phyloP scores from a whole-genome alignment of 1,140 invertebrate genomes.

The Aleiodes sp. region DNA sequence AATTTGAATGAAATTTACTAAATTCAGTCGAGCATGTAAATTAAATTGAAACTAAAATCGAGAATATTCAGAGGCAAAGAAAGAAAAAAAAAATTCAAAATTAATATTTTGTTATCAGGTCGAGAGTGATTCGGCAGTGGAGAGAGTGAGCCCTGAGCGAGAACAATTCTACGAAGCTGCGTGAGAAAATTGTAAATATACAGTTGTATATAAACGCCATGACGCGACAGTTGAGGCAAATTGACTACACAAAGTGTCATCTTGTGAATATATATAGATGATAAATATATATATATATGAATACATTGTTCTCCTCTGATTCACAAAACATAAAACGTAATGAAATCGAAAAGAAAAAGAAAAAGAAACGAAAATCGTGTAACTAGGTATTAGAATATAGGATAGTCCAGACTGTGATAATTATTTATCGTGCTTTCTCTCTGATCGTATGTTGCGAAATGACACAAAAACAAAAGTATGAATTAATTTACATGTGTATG shows the following conservation, averaged over 20 bases:
- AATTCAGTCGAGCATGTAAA: not conserved
- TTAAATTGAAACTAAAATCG: not conserved
- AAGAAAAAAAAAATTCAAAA: conserved; percentile 11
- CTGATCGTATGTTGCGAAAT: conserved; percentile 17
- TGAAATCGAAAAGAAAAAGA: not conserved
- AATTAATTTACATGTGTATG: not conserved
- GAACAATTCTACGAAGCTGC: conserved; percentile 13
- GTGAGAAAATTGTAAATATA: conserved; percentile 17
- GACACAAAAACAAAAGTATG: not conserved
- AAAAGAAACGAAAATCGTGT: conserved; percentile 16
- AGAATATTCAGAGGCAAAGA: not conserved
- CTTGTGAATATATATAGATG: not conserved
- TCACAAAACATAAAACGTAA: not conserved
- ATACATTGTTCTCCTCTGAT: not conserved
- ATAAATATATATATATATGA: too few species aligned
- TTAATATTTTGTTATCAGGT: conserved; percentile 21
- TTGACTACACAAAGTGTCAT: not conserved
- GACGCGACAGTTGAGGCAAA: not conserved
- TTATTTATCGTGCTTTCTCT: conserved; percentile 55
- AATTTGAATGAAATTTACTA: not conserved
- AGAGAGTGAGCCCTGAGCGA: conserved; percentile 12
- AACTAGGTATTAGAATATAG: conserved; percentile 41
- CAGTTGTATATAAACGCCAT: conserved; percentile 11
- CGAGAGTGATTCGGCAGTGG: conserved; percentile 19
- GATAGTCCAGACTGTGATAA: conserved; percentile 63